A percentile compares a stretch with the other conserved stretches of the same genome.
Conservation (phyloP, 2,888 invertebrate genomes). For the Drosophila neoperkinsi region DNA sequence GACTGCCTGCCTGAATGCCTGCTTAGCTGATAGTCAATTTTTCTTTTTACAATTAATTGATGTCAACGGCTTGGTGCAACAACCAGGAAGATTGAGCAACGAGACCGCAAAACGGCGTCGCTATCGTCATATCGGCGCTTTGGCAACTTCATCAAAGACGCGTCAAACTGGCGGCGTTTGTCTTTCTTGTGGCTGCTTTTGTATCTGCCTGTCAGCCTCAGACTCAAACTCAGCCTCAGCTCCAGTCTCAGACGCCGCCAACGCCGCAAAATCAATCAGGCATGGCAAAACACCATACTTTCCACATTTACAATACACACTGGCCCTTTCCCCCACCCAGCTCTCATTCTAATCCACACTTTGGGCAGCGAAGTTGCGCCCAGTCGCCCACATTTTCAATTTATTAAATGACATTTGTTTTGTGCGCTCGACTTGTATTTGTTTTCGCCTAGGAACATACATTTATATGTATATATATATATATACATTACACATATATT, state of each 20-base stretch:
- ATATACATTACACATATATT: slow-evolving; percentile 11
- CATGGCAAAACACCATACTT: slow-evolving; percentile 50
- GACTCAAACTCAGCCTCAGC: slow-evolving; percentile 1
- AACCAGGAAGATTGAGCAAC: slow-evolving; percentile 79
- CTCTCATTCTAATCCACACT: background rate
- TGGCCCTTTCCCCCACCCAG: background rate
- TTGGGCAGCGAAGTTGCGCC: background rate
- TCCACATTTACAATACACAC: slow-evolving; percentile 6
- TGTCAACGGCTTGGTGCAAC: slow-evolving; percentile 74
- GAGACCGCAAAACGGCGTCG: slow-evolving; percentile 65
- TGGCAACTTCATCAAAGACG: slow-evolving; percentile 75
- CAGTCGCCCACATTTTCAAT: slow-evolving; percentile 60
- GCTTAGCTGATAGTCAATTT: slow-evolving; percentile 21
- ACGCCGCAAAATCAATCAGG: slow-evolving; percentile 77
- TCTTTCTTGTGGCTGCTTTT: slow-evolving; percentile 70
- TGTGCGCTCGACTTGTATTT: slow-evolving; percentile 24
- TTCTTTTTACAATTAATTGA: slow-evolving; percentile 67
- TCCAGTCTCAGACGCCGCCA: slow-evolving; percentile 46
- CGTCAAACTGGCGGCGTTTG: slow-evolving; percentile 62
- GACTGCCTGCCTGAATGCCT: slow-evolving; percentile 13
- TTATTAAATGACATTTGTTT: slow-evolving; percentile 81
- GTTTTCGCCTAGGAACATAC: slow-evolving; percentile 46
- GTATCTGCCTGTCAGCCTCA: slow-evolving; percentile 1
- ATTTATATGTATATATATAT: background rate
- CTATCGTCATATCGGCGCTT: slow-evolving; percentile 48